These are phyloP conservation scores for Nothobranchius kuhntae DNA, from an alignment of 2,113 vertebrate genomes.

Conservation along the genomic window DNA sequence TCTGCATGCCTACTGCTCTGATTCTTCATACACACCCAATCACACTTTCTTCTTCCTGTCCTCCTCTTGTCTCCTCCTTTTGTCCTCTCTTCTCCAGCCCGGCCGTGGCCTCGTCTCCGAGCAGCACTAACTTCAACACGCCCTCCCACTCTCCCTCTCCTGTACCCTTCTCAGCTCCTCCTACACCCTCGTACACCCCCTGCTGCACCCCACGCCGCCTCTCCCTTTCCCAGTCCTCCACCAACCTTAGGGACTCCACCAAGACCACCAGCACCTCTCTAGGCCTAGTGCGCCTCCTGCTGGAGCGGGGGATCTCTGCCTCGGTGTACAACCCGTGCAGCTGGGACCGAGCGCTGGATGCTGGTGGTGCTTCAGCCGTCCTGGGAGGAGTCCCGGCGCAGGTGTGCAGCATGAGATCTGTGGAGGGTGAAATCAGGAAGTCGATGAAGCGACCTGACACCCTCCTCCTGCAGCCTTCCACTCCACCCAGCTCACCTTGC, in stretches of 20 bases:
- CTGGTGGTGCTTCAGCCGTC: slow-evolving; percentile 55
- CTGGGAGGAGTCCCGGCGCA: slow-evolving; percentile 24
- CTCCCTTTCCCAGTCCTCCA: slow-evolving; percentile 95
- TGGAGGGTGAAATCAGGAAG: slow-evolving; percentile 2
- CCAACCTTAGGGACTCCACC: slow-evolving; percentile 92
- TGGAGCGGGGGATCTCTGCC: slow-evolving; percentile 91
- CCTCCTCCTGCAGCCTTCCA: slow-evolving; percentile 78
- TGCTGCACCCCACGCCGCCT: slow-evolving; percentile 93
- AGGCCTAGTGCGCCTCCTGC: slow-evolving; percentile 91
- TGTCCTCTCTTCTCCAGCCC: slow-evolving; percentile 39
- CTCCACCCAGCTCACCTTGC: slow-evolving; percentile 86
- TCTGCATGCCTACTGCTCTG: no score
- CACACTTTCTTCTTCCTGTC: no score
- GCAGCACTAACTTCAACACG: slow-evolving; percentile 75
- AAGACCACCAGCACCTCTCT: slow-evolving; percentile 95
- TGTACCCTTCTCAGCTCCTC: slow-evolving; percentile 74
- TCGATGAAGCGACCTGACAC: slow-evolving; percentile 53
- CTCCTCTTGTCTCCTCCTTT: neutral
- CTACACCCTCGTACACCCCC: slow-evolving; percentile 88
- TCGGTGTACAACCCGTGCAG: slow-evolving; percentile 91
- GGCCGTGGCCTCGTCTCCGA: slow-evolving; percentile 63
- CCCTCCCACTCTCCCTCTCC: slow-evolving; percentile 81
- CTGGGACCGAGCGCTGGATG: slow-evolving; percentile 83
- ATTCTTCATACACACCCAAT: no score
- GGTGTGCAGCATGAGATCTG: neutral